A percentile compares a stretch with the other conserved stretches of the same genome.
Evolutionary conservation across 2,113 vertebrate species (phyloP).

Genomic region (Peromyscus maniculatus): DNA sequence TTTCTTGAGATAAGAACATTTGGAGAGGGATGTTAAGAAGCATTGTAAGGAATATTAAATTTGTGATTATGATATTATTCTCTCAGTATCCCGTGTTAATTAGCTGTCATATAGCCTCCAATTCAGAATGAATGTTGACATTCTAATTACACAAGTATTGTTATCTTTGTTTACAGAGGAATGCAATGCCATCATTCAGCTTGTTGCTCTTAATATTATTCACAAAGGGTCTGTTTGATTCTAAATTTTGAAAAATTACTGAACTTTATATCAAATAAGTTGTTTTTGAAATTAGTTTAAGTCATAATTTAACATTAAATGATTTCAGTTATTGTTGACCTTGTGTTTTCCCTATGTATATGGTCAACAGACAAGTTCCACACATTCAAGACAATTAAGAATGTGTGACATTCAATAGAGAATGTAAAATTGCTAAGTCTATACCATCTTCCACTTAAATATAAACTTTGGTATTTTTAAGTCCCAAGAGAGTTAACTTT

Average conservation of each 20-base stretch:
- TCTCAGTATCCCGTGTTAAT: not conserved
- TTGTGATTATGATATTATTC: not conserved
- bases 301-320: slow-evolving; percentile 42
- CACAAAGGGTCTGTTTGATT: not conserved
- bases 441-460: slow-evolving; percentile 51
- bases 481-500: slow-evolving; percentile 30
- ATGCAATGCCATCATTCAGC: not conserved
- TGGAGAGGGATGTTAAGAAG: not conserved
- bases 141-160: slow-evolving; percentile 1
- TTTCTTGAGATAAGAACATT: not conserved
- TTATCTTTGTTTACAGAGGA: not conserved
- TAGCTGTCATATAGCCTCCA: not conserved
- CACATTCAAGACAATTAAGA: slow-evolving; percentile 49
- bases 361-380: slow-evolving; percentile 36
- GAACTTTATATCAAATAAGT: slow-evolving; percentile 36
- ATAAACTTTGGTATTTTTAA: slow-evolving; percentile 51
- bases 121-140: slow-evolving; percentile 22
- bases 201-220: slow-evolving; percentile 51
- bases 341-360: slow-evolving; percentile 21
- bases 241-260: not conserved
- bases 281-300: slow-evolving; percentile 26
- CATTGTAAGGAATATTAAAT: slow-evolving; percentile 15
- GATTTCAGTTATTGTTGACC: slow-evolving; percentile 52
- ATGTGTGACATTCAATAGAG: slow-evolving; percentile 34
- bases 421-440: slow-evolving; percentile 56